Percentiles rank a stretch among this genome's conserved stretches.
These are phyloP conservation scores for Nycticryphes semicollaris DNA, from an alignment of 2,113 vertebrate genomes.

Conservation along the genomic window DNA sequence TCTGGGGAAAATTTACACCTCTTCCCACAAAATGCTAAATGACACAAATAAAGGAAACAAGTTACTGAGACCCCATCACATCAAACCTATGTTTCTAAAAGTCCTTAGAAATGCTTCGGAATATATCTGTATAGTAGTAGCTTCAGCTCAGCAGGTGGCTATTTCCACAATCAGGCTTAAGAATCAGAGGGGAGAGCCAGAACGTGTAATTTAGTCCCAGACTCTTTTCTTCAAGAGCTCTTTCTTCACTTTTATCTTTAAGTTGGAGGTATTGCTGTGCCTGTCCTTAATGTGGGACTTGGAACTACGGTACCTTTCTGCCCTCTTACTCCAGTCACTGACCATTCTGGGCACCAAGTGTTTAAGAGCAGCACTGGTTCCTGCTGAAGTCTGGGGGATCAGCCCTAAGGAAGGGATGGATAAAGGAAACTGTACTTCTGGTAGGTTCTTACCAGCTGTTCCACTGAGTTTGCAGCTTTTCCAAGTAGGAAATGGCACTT, in stretches of 20 bases:
- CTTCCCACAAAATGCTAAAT: not conserved
- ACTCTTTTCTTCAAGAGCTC: not conserved
- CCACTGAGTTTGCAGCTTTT: not conserved
- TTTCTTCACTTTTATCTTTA: not conserved
- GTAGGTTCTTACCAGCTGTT: not conserved
- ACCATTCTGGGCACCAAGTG: not conserved
- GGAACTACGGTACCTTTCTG: not conserved
- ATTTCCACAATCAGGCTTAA: not conserved
- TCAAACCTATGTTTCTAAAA: not conserved
- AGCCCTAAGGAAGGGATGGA: not conserved
- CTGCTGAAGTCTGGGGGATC: not conserved
- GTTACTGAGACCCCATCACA: not conserved
- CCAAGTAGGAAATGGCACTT: not conserved
- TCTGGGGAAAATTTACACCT: not conserved
- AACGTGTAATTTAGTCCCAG: not conserved
- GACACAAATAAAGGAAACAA: not conserved
- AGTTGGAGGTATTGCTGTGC: not conserved
- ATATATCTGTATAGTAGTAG: not conserved
- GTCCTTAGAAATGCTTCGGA: not conserved
- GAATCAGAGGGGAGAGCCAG: not conserved
- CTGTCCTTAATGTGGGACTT: not conserved
- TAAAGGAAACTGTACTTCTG: not conserved
- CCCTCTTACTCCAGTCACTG: not conserved
- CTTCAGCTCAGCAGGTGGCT: not conserved
- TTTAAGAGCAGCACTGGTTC: not conserved